Base-by-base conservation (phyloP, 2,797 vertebrate species). In the Heterohyrax brucei region DNA sequence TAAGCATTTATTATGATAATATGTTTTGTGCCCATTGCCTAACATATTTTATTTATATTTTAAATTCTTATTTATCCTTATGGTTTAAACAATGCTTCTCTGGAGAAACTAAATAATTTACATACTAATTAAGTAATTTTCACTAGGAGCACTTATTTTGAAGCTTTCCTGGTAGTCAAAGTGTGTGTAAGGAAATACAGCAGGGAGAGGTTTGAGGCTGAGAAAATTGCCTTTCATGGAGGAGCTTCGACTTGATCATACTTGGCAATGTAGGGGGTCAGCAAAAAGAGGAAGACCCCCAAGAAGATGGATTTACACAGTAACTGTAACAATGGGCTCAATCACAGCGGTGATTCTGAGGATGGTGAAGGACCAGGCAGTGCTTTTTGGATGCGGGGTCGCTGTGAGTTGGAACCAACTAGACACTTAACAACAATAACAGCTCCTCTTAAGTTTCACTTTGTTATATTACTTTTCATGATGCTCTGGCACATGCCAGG, bases 41-140 rank as follows among this genome's bases (percentile, higher is more conserved):
- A 93, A 89, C 53, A 89, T 86, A 53, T 76, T 93, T 96, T 66
- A 61, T 78, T 95, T 94, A 16, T 77, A 5, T 73, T 62, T 87
- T 95, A 48, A 89, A 82, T 84, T 94, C 3, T 87, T 93, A 79
- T 85, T 92, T 95, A 14, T 90, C 72, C 12, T 73, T 75, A 19
- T 95, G 22, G 12, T 79, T 87, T 91, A 93, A n/a, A 21, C 44
- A 96, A 83, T 26, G 91, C 93, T 90, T 87, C 33, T 89, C 83
- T 91, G 24, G 6, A 94, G 70, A 97, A 96, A 80, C 44, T 79
- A 92, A 79, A 75, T 97, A 68, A 94, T 97, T 95, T 97, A n/a
- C 64, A 76, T 97, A 50, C 95, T 91, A 94, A 94, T 95, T 95
- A 95, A 87, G n/a, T 91, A 82, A 89, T 73, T 93, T 98, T 96